These are phyloP conservation scores for Lophotis ruficrista DNA, from an alignment of 2,113 vertebrate species.

Conservation along the genomic window DNA sequence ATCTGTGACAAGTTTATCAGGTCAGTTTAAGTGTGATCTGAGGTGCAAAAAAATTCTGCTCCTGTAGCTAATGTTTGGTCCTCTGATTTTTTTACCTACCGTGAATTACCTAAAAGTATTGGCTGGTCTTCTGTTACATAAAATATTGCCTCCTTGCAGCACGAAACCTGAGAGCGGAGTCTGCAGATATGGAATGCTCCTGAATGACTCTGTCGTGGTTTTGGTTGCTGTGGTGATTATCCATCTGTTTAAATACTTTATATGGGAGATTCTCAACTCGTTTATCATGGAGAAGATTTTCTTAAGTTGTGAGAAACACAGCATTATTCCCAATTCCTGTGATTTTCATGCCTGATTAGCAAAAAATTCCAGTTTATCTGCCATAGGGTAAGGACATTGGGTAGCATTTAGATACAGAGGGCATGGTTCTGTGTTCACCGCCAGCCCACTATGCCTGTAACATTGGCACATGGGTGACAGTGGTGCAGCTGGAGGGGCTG, in stretches of 20 bases:
- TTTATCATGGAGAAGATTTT: neutral
- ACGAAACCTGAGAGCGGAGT: neutral
- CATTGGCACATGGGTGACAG: fast-evolving
- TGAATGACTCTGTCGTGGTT: neutral
- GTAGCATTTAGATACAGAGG: neutral
- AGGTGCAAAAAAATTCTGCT: neutral
- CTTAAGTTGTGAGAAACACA: neutral
- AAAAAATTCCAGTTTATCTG: neutral
- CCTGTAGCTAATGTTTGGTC: neutral
- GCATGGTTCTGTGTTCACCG: neutral
- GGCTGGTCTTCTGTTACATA: neutral
- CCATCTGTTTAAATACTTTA: constrained; percentile 47
- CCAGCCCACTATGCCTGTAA: neutral
- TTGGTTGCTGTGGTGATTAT: constrained; percentile 65
- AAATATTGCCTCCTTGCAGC: neutral
- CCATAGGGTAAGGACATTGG: neutral
- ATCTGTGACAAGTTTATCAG: neutral
- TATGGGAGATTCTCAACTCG: neutral
- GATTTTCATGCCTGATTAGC: neutral
- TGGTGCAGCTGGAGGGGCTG: neutral
- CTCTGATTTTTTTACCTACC: neutral
- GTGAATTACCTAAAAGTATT: neutral
- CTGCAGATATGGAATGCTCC: neutral
- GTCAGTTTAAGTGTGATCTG: neutral
- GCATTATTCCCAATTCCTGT: neutral